phyloP scores from a whole-genome alignment of 2,113 vertebrate species.

The Malaclemys terrapin region DNA sequence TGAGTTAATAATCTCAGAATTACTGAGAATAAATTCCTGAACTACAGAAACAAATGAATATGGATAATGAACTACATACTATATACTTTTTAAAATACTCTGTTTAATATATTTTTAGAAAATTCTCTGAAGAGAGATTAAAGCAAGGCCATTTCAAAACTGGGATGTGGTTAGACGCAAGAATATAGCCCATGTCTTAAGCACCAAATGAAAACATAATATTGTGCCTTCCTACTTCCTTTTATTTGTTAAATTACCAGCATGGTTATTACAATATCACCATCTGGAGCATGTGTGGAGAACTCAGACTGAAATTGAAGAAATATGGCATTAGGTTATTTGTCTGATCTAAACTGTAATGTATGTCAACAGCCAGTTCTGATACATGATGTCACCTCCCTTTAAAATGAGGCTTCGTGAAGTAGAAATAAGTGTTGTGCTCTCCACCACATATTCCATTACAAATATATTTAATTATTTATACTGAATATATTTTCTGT shows the following conservation, averaged over 20 bases:
- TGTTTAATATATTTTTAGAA: not conserved
- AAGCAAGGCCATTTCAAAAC: not conserved
- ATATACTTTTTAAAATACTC: not conserved
- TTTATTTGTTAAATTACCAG: not conserved
- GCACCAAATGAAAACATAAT: not conserved
- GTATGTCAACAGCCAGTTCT: not conserved
- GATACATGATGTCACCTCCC: not conserved
- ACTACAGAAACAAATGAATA: not conserved
- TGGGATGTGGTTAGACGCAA: not conserved
- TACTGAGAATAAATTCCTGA: not conserved
- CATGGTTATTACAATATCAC: not conserved
- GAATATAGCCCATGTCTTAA: not conserved
- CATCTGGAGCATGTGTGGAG: not conserved
- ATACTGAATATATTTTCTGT: not conserved
- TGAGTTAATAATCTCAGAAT: not conserved
- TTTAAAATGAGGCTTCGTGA: not conserved
- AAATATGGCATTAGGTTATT: not conserved
- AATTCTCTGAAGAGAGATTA: not conserved
- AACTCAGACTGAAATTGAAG: not conserved
- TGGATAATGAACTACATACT: not conserved
- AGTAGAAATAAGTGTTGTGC: not conserved
- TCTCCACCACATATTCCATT: fast-evolving
- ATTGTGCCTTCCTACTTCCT: not conserved
- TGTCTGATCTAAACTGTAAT: not conserved
- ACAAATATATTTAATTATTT: not conserved